These are phyloP conservation scores for Eurystomus gularis DNA, from an alignment of 2,113 vertebrate genomes.

Conservation along the genomic window DNA sequence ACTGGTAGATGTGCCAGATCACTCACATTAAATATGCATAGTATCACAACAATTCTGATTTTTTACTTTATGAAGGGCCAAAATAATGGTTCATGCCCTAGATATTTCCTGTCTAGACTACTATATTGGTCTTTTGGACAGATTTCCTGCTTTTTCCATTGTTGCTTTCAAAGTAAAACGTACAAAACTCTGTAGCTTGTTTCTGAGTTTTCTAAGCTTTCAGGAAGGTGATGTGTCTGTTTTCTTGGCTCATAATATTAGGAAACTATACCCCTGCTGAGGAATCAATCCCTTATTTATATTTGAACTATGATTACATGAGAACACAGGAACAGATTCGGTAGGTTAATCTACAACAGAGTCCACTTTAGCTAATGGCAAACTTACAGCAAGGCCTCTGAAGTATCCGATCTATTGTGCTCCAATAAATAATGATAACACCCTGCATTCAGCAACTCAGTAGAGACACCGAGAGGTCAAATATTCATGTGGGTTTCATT, in stretches of 20 bases:
- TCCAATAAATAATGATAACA: background rate
- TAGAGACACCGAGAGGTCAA: background rate
- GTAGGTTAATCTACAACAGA: background rate
- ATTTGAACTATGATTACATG: background rate
- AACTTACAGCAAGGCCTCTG: background rate
- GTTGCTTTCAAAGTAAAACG: constrained; percentile 40
- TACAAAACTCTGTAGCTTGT: background rate
- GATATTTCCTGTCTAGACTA: constrained; percentile 78
- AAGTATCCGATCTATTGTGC: background rate
- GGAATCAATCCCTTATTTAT: background rate
- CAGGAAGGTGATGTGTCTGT: background rate
- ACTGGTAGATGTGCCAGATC: constrained; percentile 8
- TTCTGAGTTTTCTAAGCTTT: background rate
- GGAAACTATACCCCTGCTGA: background rate
- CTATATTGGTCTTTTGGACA: constrained; percentile 51
- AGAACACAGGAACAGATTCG: background rate
- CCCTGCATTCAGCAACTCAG: background rate
- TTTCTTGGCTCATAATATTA: background rate
- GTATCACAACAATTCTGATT: constrained; percentile 37
- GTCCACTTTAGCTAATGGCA: background rate
- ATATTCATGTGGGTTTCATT: background rate
- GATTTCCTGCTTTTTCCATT: constrained; percentile 42
- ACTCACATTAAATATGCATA: constrained; percentile 24
- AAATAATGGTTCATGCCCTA: constrained; percentile 59
- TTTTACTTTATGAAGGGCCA: constrained; percentile 57